These are phyloP conservation scores for Vulpes vulpes DNA, from an alignment of 2,113 vertebrate species.

Conservation along the genomic window DNA sequence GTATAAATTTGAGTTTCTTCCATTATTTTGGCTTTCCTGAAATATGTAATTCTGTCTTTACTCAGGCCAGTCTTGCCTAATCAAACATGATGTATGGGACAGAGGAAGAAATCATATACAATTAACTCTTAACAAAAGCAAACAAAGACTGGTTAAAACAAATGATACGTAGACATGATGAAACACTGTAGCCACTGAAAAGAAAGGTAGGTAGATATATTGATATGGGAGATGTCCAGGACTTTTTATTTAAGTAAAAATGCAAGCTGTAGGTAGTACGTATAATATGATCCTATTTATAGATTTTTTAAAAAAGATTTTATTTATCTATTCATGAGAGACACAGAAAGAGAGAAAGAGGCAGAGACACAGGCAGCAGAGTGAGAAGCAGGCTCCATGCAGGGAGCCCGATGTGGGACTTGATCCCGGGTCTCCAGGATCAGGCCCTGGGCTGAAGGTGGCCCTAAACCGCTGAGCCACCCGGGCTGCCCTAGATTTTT, in stretches of 20 bases:
- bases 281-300: slow-evolving; percentile 26
- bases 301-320: background rate
- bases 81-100: slow-evolving; percentile 12
- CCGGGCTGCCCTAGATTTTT: too few species aligned
- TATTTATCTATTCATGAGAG: too few species aligned
- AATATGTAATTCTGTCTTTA: slow-evolving; percentile 43
- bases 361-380: too few species aligned
- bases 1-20: slow-evolving; percentile 41
- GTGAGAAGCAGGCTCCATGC: too few species aligned
- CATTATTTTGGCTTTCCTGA: slow-evolving; percentile 53
- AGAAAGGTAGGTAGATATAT: slow-evolving; percentile 20
- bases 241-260: slow-evolving; percentile 46
- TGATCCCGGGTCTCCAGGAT: too few species aligned
- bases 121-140: slow-evolving; percentile 4
- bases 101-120: slow-evolving; percentile 20
- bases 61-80: background rate
- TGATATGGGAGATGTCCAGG: background rate
- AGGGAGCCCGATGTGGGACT: too few species aligned
- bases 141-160: background rate
- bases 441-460: too few species aligned
- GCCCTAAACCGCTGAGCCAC: too few species aligned
- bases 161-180: background rate
- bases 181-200: background rate
- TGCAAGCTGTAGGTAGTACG: background rate
- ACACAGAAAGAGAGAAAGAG: too few species aligned